Conservation (phyloP, 1,140 invertebrate species). For the Sitophilus oryzae region DNA sequence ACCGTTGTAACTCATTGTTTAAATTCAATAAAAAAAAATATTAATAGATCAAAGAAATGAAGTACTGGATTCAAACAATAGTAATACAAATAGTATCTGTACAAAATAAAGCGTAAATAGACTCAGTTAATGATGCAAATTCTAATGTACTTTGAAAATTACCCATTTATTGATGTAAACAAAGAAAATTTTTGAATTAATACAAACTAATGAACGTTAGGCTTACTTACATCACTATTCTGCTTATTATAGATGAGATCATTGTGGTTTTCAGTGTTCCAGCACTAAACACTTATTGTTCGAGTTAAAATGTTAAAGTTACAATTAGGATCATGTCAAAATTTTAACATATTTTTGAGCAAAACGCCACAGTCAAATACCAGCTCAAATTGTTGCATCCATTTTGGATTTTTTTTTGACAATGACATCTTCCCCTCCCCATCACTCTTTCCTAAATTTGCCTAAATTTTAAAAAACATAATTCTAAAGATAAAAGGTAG, state of each 20-base stretch:
- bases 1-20: too few species aligned
- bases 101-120: too few species aligned
- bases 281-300: not conserved
- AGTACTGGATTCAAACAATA: too few species aligned
- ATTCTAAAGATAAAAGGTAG: too few species aligned
- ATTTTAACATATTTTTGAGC: constrained; percentile 5
- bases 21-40: too few species aligned
- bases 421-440: not conserved
- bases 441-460: not conserved
- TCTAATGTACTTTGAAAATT: not conserved
- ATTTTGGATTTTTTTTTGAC: constrained; percentile 5
- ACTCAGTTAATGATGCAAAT: constrained; percentile 2
- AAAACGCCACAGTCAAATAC: not conserved
- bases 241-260: constrained; percentile 31
- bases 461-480: too few species aligned
- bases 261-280: constrained; percentile 11
- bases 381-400: not conserved
- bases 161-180: not conserved
- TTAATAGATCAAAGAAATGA: too few species aligned
- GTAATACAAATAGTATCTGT: too few species aligned
- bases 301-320: not conserved
- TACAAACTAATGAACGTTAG: constrained; percentile 1
- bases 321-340: constrained; percentile 2
- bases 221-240: constrained; percentile 33
- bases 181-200: not conserved